These are phyloP conservation scores for Mycteria americana DNA, from an alignment of 2,797 vertebrate species.

Conservation along the genomic window DNA sequence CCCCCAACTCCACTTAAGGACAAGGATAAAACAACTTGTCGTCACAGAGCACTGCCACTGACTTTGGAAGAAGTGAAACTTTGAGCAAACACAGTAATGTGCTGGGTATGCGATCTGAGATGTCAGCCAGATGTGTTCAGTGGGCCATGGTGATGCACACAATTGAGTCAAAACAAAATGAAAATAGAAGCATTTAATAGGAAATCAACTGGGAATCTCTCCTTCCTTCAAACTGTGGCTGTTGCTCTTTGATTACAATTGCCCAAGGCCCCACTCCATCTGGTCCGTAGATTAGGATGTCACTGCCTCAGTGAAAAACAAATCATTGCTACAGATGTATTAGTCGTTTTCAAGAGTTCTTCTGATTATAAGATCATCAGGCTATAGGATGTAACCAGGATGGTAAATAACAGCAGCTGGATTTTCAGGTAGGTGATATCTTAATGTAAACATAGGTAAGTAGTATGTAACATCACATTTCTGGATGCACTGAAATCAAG, in stretches of 20 bases:
- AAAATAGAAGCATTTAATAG: conserved; percentile 56
- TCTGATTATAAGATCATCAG: neutral
- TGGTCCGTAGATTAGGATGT: conserved; percentile 52
- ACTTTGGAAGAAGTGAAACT: conserved; percentile 43
- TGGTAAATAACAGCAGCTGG: neutral
- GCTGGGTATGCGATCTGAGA: neutral
- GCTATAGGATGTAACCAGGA: neutral
- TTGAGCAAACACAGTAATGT: neutral
- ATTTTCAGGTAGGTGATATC: neutral
- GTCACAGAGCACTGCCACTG: neutral
- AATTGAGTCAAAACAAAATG: conserved; percentile 53
- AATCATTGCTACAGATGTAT: conserved; percentile 37
- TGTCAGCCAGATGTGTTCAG: conserved; percentile 59
- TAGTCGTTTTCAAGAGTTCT: conserved; percentile 4
- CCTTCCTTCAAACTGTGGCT: conserved; percentile 20
- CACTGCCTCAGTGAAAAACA: conserved; percentile 57
- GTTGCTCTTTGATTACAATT: conserved; percentile 65
- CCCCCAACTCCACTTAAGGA: neutral
- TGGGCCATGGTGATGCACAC: conserved; percentile 51
- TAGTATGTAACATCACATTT: neutral
- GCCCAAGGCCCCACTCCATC: conserved; percentile 56
- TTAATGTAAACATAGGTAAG: neutral
- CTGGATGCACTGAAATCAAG: neutral
- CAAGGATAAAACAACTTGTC: neutral
- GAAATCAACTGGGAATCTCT: conserved; percentile 52